Evolutionary conservation across 1,140 invertebrate genomes (phyloP), one percentile per base, ranked within the genome.

Genomic region (Lethrus apterus): DNA sequence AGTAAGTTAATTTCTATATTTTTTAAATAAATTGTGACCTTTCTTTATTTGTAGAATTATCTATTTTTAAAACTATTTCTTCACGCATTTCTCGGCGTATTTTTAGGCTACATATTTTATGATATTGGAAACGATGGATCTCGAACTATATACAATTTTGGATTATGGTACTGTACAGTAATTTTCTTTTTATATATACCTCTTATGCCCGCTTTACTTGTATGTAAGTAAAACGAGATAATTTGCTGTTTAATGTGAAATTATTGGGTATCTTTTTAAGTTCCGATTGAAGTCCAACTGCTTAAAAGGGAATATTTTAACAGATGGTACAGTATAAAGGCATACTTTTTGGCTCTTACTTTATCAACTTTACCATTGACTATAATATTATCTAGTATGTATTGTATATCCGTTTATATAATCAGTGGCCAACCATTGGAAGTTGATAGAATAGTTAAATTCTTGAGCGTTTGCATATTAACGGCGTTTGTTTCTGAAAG

Each of bases 271-370:
- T 52, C 56, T 51, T 48, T 57, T 54, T 32, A 54, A 95, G 91
- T 93, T 79, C 91, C 92, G 1, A 74, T 79, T 15, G 90, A 96
- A 71, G 84, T 93, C 38, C 78, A 82, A 36, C 73, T 93, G 3
- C 71, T 96, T 50, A 88, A 89, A 54, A 71, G 91, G 43, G 93
- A 97, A 69, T 84, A 94, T 60, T 86, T 94, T 56, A 97, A 97
- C 65, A 80, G 86, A 54, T 97, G 92, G 92, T 97, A 95, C 66
- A 81, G 83, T 17, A 64, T 95, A 10, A 86, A 86, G 60, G 83
- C 92, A 0, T 96, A 96, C 63, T 95, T 90, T 64, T 75, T 84
- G 7, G 91, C 93, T 0, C 77, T 89, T 55, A 84, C 88, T 0
- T 63, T 89, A 38, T 79, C 89, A 0, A 77, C 77, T 17, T 70